Percentiles rank a stretch among this genome's conserved stretches.
Conservation (phyloP, 2,888 invertebrate genomes). For the Drosophila paracracens region DNA sequence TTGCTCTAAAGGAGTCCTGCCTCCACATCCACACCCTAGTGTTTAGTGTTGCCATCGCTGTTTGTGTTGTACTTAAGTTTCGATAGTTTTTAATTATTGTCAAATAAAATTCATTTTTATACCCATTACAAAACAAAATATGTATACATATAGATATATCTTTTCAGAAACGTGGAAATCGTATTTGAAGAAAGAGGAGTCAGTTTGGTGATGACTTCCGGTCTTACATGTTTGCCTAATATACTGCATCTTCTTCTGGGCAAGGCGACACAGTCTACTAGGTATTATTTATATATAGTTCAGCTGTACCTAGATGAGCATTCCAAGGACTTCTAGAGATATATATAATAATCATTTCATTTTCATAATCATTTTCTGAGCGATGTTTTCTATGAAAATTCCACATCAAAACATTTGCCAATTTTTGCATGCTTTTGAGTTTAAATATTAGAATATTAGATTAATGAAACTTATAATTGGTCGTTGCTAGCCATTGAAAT, state of each 20-base stretch:
- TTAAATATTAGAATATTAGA: not conserved
- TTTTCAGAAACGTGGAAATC: too few relatives aligned
- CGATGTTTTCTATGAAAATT: not conserved
- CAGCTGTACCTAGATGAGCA: not conserved
- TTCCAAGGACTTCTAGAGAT: not conserved
- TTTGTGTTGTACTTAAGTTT: slow-evolving; percentile 75
- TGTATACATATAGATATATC: not conserved
- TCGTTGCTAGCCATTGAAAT: not conserved
- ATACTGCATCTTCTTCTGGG: not conserved
- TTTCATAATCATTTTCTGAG: not conserved
- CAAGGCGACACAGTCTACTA: not conserved
- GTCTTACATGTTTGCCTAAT: not conserved
- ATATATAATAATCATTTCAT: not conserved
- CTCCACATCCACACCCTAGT: slow-evolving; percentile 52
- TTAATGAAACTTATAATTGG: not conserved
- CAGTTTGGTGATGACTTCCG: too few relatives aligned
- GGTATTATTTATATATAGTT: not conserved
- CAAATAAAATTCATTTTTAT: slow-evolving; percentile 58
- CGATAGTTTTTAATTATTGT: slow-evolving; percentile 50
- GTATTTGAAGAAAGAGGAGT: too few relatives aligned
- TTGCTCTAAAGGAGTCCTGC: slow-evolving; percentile 24
- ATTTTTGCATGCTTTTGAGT: not conserved
- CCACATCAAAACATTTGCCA: not conserved
- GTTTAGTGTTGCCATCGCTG: slow-evolving; percentile 66
- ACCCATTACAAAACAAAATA: slow-evolving; percentile 4